These are phyloP conservation scores for Gopherus flavomarginatus DNA, from an alignment of 2,113 vertebrate genomes.

Conservation along the genomic window DNA sequence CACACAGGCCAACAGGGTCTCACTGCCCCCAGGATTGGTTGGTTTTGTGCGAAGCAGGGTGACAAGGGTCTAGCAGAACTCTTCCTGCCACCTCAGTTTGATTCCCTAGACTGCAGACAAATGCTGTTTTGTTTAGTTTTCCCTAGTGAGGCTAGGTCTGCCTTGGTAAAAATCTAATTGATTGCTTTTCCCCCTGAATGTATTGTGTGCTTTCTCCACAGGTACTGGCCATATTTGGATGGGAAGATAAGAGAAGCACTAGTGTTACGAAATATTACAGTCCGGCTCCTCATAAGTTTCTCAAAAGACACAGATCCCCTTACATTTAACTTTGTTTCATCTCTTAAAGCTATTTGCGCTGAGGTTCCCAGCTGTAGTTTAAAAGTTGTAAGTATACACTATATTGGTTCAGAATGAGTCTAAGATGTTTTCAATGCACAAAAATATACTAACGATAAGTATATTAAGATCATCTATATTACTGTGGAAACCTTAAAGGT, in stretches of 20 bases:
- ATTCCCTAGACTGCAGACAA: background rate
- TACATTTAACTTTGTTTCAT: conserved; percentile 94
- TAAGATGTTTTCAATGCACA: background rate
- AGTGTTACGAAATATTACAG: conserved; percentile 88
- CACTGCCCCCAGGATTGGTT: background rate
- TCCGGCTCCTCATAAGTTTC: conserved; percentile 93
- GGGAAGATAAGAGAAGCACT: conserved; percentile 92
- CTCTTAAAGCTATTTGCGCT: conserved; percentile 93
- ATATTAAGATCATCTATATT: background rate
- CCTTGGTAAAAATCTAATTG: background rate
- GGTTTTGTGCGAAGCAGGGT: background rate
- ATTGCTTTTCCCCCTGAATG: background rate
- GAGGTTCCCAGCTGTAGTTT: conserved; percentile 91
- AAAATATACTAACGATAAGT: background rate
- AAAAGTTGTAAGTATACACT: conserved; percentile 89
- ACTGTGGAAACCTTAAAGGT: background rate
- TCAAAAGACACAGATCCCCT: conserved; percentile 92
- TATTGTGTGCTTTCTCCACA: conserved; percentile 55
- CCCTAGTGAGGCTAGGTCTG: background rate
- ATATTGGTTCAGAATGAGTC: conserved; percentile 22
- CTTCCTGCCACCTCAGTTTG: background rate
- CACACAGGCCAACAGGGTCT: background rate
- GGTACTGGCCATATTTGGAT: conserved; percentile 95
- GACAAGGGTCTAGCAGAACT: background rate
- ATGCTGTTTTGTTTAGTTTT: background rate